Percentiles rank a stretch among this genome's conserved stretches.
Conservation (phyloP, 2,888 invertebrate genomes). For the Agrochola circellaris region DNA sequence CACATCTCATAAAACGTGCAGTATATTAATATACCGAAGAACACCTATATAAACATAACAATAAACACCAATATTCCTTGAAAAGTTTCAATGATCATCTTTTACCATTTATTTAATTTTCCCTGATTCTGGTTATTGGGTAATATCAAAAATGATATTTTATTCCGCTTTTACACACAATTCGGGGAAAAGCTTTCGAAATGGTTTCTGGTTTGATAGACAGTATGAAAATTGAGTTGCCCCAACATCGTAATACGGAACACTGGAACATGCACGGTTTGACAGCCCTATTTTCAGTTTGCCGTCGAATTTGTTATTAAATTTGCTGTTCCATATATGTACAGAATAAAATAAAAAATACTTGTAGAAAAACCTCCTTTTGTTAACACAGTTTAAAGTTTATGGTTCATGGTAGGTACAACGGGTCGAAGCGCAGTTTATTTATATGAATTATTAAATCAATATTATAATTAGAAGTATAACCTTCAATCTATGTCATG, state of each 20-base stretch:
- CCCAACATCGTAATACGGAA: constrained; percentile 57
- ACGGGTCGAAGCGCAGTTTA: neutral
- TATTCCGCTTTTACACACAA: constrained; percentile 34
- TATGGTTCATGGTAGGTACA: neutral
- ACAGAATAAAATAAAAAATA: constrained; percentile 2
- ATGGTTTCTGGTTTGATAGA: constrained; percentile 62
- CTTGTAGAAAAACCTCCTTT: neutral
- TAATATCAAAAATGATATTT: constrained; percentile 49
- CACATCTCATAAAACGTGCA: neutral
- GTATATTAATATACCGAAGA: neutral
- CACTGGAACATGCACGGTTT: constrained; percentile 46
- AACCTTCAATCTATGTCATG: neutral
- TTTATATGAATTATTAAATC: neutral
- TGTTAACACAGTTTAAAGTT: neutral
- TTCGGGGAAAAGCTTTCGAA: constrained; percentile 37
- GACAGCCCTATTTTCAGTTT: constrained; percentile 63
- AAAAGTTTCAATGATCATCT: neutral
- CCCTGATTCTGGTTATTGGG: constrained; percentile 19
- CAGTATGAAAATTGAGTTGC: constrained; percentile 67
- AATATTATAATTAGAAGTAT: neutral
- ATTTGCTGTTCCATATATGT: constrained; percentile 10
- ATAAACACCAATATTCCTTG: neutral
- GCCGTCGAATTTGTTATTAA: constrained; percentile 38
- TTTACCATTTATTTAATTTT: constrained; percentile 26
- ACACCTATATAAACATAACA: neutral